Conservation (phyloP, 2,113 vertebrate genomes). For the Ariopsis seemanni region DNA sequence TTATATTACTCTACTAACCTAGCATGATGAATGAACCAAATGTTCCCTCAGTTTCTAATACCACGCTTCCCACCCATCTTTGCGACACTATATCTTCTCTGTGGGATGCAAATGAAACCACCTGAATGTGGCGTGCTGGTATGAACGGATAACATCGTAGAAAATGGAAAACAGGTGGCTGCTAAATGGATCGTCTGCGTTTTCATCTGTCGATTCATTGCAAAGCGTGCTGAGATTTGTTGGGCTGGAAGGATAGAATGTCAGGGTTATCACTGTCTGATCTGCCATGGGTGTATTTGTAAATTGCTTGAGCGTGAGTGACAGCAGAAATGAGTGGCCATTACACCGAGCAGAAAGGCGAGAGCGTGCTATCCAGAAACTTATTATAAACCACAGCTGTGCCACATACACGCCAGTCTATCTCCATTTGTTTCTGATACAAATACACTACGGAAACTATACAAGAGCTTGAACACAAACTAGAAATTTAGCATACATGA, state of each 20-base stretch:
- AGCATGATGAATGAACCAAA: no score
- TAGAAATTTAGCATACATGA: neutral
- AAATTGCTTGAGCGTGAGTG: conserved; percentile 54
- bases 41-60: neutral
- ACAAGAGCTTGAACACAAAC: neutral
- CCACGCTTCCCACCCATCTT: neutral
- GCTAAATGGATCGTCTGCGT: neutral
- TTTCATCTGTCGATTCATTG: neutral
- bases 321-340: conserved; percentile 56
- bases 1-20: neutral
- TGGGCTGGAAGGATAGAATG: conserved; percentile 18
- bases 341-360: conserved; percentile 37
- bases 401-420: conserved; percentile 9
- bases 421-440: neutral
- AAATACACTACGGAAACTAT: neutral
- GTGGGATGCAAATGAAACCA: conserved; percentile 13
- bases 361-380: conserved; percentile 49
- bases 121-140: neutral
- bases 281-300: conserved; percentile 53
- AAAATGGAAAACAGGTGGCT: neutral
- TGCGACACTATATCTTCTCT: neutral
- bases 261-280: conserved; percentile 43
- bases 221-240: neutral
- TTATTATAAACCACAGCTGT: conserved; percentile 43
- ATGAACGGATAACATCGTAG: neutral